These are phyloP conservation scores for Agrypnia vestita DNA, from an alignment of 1,140 invertebrate genomes.

Conservation along the genomic window DNA sequence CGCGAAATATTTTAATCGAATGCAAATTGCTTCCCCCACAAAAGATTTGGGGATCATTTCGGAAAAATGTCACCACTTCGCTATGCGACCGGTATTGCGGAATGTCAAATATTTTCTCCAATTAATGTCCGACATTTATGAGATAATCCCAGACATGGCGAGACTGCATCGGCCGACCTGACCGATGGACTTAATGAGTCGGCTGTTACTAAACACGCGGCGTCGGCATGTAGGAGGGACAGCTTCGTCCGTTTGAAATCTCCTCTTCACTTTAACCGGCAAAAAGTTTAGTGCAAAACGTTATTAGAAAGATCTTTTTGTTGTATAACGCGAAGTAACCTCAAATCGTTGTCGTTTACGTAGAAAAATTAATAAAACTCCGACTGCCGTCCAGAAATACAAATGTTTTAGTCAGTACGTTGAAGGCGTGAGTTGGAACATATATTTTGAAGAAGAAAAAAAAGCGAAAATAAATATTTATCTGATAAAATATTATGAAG, in stretches of 20 bases:
- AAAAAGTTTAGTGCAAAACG: background rate
- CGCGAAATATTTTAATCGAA: no score
- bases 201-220: constrained; percentile 21
- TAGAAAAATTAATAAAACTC: no score
- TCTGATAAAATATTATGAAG: no score
- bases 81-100: constrained; percentile 10
- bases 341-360: no score
- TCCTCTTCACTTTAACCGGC: constrained; percentile 1
- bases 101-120: constrained; percentile 25
- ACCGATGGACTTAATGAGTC: constrained; percentile 4
- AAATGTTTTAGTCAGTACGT: no score
- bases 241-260: constrained; percentile 22
- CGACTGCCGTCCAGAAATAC: no score
- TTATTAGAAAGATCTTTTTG: background rate
- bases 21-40: no score
- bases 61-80: constrained; percentile 24
- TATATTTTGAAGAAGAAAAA: no score
- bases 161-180: background rate
- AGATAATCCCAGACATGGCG: constrained; percentile 27
- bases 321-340: no score
- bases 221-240: constrained; percentile 5
- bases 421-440: no score
- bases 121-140: constrained; percentile 24
- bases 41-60: background rate
- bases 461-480: no score